Conservation (phyloP, 2,888 invertebrate species). For the Chrysina gloriosa region DNA sequence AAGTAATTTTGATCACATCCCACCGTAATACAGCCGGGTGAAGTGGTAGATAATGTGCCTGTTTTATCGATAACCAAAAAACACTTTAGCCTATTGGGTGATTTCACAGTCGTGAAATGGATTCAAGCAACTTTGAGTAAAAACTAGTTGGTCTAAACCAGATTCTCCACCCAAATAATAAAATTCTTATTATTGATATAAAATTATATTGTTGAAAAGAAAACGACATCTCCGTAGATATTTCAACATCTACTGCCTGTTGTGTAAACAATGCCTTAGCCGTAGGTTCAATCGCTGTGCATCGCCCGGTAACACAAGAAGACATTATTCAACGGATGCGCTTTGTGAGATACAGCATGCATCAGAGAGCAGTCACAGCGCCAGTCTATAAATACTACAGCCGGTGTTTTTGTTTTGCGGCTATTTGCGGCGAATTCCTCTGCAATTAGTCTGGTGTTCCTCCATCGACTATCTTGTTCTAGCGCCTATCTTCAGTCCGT, state of each 20-base stretch:
- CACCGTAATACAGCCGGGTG: too few species aligned
- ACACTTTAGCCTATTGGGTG: too few species aligned
- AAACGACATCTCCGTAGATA: too few species aligned
- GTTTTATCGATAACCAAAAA: too few species aligned
- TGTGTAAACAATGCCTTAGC: slow-evolving; percentile 15
- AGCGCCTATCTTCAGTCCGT: slow-evolving; percentile 32
- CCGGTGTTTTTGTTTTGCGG: slow-evolving; percentile 47
- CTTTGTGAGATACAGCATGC: slow-evolving; percentile 26
- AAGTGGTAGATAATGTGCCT: too few species aligned
- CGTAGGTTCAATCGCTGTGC: slow-evolving; percentile 2
- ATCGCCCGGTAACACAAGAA: slow-evolving; percentile 30
- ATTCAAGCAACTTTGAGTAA: too few species aligned
- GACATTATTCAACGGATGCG: slow-evolving; percentile 35
- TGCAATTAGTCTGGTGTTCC: slow-evolving; percentile 54
- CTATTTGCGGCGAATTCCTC: slow-evolving; percentile 54
- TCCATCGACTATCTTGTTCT: slow-evolving; percentile 39
- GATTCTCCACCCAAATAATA: too few species aligned
- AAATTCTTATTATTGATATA: too few species aligned
- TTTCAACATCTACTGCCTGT: neutral
- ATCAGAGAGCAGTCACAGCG: slow-evolving; percentile 28
- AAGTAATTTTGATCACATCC: too few species aligned
- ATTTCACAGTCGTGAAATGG: too few species aligned
- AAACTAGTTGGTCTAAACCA: too few species aligned
- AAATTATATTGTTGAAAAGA: too few species aligned
- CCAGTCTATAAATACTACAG: slow-evolving; percentile 47